A percentile compares a stretch with the other conserved stretches of the same genome.
Conservation (phyloP, 2,113 vertebrate genomes). For the Diphyllodes magnificus region DNA sequence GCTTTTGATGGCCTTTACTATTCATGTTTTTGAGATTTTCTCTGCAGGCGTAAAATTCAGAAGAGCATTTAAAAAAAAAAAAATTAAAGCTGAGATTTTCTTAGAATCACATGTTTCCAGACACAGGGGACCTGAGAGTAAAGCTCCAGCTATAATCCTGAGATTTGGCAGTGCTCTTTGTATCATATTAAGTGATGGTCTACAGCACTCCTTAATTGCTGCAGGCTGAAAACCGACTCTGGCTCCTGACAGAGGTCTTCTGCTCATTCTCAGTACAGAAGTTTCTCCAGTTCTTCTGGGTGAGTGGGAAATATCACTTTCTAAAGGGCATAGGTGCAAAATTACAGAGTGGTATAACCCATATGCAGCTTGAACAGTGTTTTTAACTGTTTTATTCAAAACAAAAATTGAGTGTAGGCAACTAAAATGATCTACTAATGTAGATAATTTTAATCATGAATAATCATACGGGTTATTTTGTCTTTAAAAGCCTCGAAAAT, state of each 20-base stretch:
- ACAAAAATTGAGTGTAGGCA: background rate
- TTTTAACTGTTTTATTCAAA: background rate
- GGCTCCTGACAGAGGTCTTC: background rate
- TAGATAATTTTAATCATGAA: background rate
- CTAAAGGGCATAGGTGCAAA: background rate
- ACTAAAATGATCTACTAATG: background rate
- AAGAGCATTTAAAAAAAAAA: background rate
- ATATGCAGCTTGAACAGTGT: background rate
- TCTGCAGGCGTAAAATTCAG: background rate
- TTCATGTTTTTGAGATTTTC: background rate
- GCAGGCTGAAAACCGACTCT: background rate
- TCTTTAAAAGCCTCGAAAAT: background rate
- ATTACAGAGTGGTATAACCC: background rate
- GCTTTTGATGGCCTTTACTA: background rate
- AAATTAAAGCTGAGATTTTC: background rate
- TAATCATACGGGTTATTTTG: background rate
- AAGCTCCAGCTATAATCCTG: conserved; percentile 53
- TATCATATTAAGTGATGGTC: conserved; percentile 55
- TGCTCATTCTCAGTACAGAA: conserved; percentile 16
- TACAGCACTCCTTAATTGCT: conserved; percentile 49
- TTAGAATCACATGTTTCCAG: conserved; percentile 30
- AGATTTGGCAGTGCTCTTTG: conserved; percentile 43
- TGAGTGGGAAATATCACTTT: conserved; percentile 13
- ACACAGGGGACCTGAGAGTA: background rate
- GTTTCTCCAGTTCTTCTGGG: background rate